Percentiles rank a stretch among this genome's conserved stretches.
Conservation (phyloP, 2,113 vertebrate genomes). For the Protomyctophum bolini region DNA sequence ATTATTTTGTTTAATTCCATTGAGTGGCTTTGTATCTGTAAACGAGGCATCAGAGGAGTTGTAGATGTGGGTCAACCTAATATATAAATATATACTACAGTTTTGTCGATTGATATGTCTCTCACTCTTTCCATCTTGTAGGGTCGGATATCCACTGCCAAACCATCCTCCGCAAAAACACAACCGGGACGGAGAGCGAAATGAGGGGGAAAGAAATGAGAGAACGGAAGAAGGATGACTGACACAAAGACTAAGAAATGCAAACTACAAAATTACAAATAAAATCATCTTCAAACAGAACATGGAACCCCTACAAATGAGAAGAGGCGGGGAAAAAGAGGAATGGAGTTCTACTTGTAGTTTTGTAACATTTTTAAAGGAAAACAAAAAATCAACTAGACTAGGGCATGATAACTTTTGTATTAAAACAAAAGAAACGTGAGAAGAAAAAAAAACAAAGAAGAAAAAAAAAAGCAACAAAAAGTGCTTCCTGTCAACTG, state of each 20-base stretch:
- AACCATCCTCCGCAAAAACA: slow-evolving; percentile 80
- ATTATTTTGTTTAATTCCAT: too few species aligned
- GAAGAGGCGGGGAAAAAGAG: slow-evolving; percentile 26
- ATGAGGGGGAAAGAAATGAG: slow-evolving; percentile 48
- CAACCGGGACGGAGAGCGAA: slow-evolving; percentile 73
- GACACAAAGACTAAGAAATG: slow-evolving; percentile 17
- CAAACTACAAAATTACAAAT: slow-evolving; percentile 58
- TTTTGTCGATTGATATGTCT: neutral
- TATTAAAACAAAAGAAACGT: slow-evolving; percentile 58
- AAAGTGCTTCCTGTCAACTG: slow-evolving; percentile 89
- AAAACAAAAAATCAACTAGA: slow-evolving; percentile 74
- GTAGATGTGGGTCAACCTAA: too few species aligned
- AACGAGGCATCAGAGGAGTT: too few species aligned
- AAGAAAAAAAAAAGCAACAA: slow-evolving; percentile 73
- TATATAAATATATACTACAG: too few species aligned
- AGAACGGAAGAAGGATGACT: slow-evolving; percentile 10
- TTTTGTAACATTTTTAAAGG: slow-evolving; percentile 85
- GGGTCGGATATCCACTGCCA: slow-evolving; percentile 91
- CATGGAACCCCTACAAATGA: slow-evolving; percentile 40
- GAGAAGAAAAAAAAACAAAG: slow-evolving; percentile 63
- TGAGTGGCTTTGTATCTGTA: too few species aligned
- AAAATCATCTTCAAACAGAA: slow-evolving; percentile 59
- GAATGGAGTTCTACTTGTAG: slow-evolving; percentile 74
- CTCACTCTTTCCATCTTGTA: slow-evolving; percentile 59
- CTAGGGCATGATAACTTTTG: slow-evolving; percentile 90